Evolutionary conservation across 2,113 vertebrate species (phyloP).

Genomic region (Sinocyclocheilus anophthalmus): DNA sequence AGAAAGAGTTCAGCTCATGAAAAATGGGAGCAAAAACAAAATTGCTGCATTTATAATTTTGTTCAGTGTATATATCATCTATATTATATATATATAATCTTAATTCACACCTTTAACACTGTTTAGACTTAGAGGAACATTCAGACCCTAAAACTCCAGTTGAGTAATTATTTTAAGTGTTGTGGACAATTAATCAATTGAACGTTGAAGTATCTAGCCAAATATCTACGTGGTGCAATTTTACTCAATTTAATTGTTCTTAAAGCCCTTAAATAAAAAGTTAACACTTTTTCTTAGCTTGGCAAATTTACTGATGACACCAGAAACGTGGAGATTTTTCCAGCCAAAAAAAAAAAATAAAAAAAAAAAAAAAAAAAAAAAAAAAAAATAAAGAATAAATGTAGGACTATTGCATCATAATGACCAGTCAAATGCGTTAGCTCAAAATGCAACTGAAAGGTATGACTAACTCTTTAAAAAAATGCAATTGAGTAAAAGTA

Average conservation of each 20-base stretch:
- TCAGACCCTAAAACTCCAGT: too few relatives aligned
- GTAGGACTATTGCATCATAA: not conserved
- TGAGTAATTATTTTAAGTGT: not conserved
- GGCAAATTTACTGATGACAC: not conserved
- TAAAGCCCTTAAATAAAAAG: not conserved
- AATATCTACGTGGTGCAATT: not conserved
- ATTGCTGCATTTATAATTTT: too few relatives aligned
- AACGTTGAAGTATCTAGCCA: not conserved
- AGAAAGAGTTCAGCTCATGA: too few relatives aligned
- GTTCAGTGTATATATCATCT: too few relatives aligned
- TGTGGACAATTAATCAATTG: not conserved
- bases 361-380: too few relatives aligned
- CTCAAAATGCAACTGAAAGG: not conserved
- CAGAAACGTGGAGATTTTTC: not conserved
- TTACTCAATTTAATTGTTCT: not conserved
- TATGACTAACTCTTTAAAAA: not conserved
- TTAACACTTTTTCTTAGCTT: not conserved
- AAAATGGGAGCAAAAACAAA: too few relatives aligned
- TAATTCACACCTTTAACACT: too few relatives aligned
- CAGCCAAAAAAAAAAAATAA: too few relatives aligned
- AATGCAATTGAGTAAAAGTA: not conserved
- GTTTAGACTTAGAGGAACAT: too few relatives aligned
- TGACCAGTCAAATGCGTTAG: not conserved
- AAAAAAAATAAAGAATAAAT: conserved; percentile 9
- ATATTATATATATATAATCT: too few relatives aligned